Base-by-base conservation (phyloP, 2,113 vertebrate genomes). In the Cheirogaleus medius region DNA sequence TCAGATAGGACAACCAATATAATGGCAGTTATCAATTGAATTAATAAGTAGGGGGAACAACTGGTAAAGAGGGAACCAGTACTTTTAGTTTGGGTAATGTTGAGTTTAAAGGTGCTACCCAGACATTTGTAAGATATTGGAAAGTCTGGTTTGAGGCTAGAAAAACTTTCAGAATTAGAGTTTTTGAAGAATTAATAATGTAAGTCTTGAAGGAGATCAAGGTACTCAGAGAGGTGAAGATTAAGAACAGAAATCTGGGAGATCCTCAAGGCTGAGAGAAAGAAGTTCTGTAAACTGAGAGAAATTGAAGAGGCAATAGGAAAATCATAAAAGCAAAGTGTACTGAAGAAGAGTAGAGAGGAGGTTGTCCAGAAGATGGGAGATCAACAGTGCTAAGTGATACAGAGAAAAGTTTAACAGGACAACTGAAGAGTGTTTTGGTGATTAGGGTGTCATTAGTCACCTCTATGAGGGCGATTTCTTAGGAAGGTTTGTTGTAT, bases 101-200 rank as follows among this genome's bases (percentile, higher is more conserved):
- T 12, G 44, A 80, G 1, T 91, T 58, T 89, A 34, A 69, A 49
- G 18, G 18, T 83, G 14, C 60, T 92, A 2, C 18, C 47, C 21
- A 39, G 39, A 69, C 14, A n/a, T 69, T 44, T 56, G 3, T 27
- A n/a, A 44, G 27, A 8, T 21, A 6, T 37, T 20, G 6, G 12
- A 54, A 81, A 96, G 27, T 52, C 32, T 74, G 21, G 6, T 92
- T 39, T 64, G 18, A 96, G 91, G 32, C 32, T 85, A 27, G 42
- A 58, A 87, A 60, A 69, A 3, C 81, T 39, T 91, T 49, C 49
- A 63, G 21, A 91, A 54, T 58, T 49, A 74, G 49, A 78, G 56
- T 73, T n/a, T 47, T 66, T 44, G n/a, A 90, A 18, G 18, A 84
- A 4, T 56, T 90, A 42, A 52, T 52, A 52, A 52, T 87, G 86